Conservation (phyloP, 2,888 invertebrate genomes). For the Microctonus brassicae region DNA sequence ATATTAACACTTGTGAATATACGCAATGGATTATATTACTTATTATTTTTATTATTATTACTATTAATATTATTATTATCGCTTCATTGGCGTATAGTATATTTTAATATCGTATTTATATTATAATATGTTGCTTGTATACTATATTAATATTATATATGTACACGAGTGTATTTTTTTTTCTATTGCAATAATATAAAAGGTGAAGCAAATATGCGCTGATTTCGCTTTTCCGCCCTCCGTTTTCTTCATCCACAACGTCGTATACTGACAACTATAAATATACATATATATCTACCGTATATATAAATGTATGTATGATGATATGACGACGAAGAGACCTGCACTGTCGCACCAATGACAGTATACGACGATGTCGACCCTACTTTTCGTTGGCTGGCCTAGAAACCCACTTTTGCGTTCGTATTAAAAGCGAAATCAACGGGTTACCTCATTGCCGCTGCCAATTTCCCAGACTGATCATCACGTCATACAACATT, state of each 20-base stretch:
- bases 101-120: no score
- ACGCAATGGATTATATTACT: neutral
- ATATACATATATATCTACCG: no score
- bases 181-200: conserved; percentile 33
- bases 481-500: neutral
- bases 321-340: conserved; percentile 1
- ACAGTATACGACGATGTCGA: conserved; percentile 32
- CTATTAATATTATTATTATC: neutral
- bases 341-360: neutral
- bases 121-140: neutral
- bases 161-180: neutral
- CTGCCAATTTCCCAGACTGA: conserved; percentile 47
- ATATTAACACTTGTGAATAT: no score
- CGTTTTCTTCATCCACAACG: neutral
- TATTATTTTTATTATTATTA: neutral
- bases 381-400: conserved; percentile 54
- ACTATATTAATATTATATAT: no score
- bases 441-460: conserved; percentile 50
- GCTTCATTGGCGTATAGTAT: neutral
- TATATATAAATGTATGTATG: no score
- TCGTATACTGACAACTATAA: neutral
- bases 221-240: conserved; percentile 25
- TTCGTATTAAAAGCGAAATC: conserved; percentile 64
- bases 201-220: conserved; percentile 25
- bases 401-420: conserved; percentile 62